Evolutionary conservation across 2,797 vertebrate species (phyloP), one percentile per base, ranked within the genome.

Genomic region (Oryzias sinensis): DNA sequence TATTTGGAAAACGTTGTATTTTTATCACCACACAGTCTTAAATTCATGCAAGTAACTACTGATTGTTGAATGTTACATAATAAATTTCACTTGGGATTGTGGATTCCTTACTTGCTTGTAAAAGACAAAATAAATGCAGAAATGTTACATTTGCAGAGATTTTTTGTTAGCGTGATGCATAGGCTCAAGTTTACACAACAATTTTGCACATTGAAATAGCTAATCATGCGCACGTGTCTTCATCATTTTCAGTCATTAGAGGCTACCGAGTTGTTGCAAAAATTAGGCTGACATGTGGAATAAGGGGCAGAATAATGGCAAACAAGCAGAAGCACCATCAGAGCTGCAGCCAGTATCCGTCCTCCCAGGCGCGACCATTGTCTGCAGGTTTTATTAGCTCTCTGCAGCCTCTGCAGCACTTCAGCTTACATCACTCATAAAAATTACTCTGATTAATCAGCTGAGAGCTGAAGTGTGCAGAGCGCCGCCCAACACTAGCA

Each of bases 371-470:
- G 49, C 61, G 59, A 74, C 70, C 40, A 55, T 73, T 81, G 70
- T 79, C 77, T 56, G 11, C 65, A 48, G 62, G 68, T 45, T 82
- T 86, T 82, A 87, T 87, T 85, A 83, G 77, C 77, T 77, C 65
- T 70, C 69, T 67, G 51, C 55, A 63, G 64, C 69, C 64, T 41
- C 65, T 18, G 56, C 74, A 66, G 68, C 43, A 63, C 47, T 15
- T 54, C 16, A 61, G 77, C 80, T 59, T 79, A 65, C 76, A 87
- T 89, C 84, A 82, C 76, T 90, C 89, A 82, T 72, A 70, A 66
- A 87, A 84, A 90, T 84, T 65, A 81, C 74, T 87, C 77, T 76
- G 84, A 87, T 89, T 89, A 86, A 90, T 90, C 88, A 84, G 84
- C 64, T 78, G 80, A 89, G 85, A 83, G 77, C 78, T 66, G 72